These are phyloP conservation scores for Otolemur crassicaudatus DNA, from an alignment of 2,797 vertebrate species.

Conservation along the genomic window DNA sequence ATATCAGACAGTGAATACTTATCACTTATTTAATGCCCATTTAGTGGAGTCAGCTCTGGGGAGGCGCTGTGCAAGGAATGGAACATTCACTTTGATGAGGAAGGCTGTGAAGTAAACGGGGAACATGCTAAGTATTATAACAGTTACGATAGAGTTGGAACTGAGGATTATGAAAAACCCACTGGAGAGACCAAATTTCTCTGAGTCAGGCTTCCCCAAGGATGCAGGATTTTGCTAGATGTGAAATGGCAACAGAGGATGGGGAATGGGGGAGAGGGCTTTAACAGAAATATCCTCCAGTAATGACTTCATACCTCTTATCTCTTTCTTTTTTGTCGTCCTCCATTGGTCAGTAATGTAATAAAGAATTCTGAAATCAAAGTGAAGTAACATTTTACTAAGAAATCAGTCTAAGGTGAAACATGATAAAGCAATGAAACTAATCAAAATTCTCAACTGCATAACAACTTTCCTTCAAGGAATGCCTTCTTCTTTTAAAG, in stretches of 20 bases:
- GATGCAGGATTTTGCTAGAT: not conserved
- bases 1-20: not conserved
- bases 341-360: constrained; percentile 94
- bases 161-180: not conserved
- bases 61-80: not conserved
- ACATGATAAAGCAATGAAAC: constrained; percentile 25
- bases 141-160: not conserved
- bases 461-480: constrained; percentile 40
- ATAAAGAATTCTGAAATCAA: constrained; percentile 91
- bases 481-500: constrained; percentile 42
- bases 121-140: not conserved
- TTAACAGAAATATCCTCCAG: not conserved
- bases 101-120: not conserved
- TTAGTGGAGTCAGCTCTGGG: not conserved
- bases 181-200: not conserved
- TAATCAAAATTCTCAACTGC: constrained; percentile 37
- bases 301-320: constrained; percentile 90
- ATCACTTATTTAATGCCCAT: not conserved
- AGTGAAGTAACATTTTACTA: constrained; percentile 68
- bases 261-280: not conserved
- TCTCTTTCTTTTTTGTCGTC: constrained; percentile 92
- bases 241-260: not conserved
- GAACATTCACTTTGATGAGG: not conserved
- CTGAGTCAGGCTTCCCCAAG: not conserved
- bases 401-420: constrained; percentile 15